Evolutionary conservation across 2,888 invertebrate genomes (phyloP), one percentile per base, ranked within the genome.

Genomic region (Cerastis leucographa): DNA sequence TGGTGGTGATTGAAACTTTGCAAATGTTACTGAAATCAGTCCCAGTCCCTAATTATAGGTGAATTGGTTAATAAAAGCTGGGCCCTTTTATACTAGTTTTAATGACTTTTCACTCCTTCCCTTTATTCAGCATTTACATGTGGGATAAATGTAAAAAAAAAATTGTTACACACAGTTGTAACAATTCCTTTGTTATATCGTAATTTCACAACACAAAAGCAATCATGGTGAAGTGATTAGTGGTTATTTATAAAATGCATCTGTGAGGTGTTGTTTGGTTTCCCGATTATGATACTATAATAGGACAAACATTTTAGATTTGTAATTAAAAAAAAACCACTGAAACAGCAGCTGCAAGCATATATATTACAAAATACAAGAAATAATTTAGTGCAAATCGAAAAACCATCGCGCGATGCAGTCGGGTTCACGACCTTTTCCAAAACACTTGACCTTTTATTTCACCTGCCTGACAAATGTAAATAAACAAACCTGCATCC

Each of bases 401-500:
- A 29, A 62, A 77, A 40, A 40, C 9, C 35, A 46, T 72, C 73
- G n/a, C n/a, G 62, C 22, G 56, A 44, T 61, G n/a, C 12, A 29
- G 25, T 46, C 1, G 68, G 76, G 81, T 87, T 80, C 74, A 81
- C 75, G 81, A 82, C 68, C 86, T 79, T 70, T 46, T 35, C 14
- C 9, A 40, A 68, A 65, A 68, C 14, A 68, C 51, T 29, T 74
- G 67, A 49, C 19, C 49, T 71, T 71, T 54, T 64, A 68, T 49
- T 69, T 51, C 46, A 56, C 44, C 17, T 84, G 68, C 46, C 11
- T 77, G 69, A 71, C 14, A 76, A 71, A 62, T 65, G 74, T 85
- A 85, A 83, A 84, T 80, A 85, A 87, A 89, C 92, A 89, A 91
- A 97, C 97, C 97, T 97, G 94, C 97, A 97, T 79, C 97, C 97